phyloP scores from a whole-genome alignment of 30 jellyfish, hydroid and myxozoan genomes.

The Rhopilema esculentum region DNA sequence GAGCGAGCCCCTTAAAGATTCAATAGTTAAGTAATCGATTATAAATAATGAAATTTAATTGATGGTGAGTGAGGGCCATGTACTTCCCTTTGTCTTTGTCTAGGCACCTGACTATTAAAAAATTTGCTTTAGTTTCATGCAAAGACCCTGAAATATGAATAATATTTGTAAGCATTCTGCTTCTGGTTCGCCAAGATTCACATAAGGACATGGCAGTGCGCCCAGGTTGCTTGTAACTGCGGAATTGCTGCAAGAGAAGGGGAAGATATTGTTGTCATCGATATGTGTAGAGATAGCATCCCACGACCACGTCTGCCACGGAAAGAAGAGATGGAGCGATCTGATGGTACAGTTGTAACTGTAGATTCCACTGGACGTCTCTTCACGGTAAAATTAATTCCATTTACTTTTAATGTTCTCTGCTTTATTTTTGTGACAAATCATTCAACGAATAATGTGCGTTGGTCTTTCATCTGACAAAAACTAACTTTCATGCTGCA shows the following conservation, averaged over 20 bases:
- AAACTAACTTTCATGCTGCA: no score
- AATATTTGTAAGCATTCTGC: neutral
- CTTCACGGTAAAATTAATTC: conserved; percentile 7
- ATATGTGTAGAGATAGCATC: conserved; percentile 22
- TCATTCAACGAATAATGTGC: no score
- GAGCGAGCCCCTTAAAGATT: no score
- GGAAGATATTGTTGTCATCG: conserved; percentile 32
- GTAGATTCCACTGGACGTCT: conserved; percentile 29
- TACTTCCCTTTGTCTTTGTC: no score
- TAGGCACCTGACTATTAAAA: no score
- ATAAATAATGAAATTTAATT: no score
- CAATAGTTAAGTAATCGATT: no score
- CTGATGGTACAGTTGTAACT: conserved; percentile 12
- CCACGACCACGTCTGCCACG: conserved; percentile 43
- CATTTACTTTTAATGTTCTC: neutral
- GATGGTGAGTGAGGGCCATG: no score
- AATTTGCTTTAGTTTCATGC: no score
- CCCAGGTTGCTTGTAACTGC: conserved; percentile 51
- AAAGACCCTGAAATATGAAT: no score
- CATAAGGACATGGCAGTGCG: conserved; percentile 49
- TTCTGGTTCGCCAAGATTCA: neutral
- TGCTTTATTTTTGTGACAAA: no score
- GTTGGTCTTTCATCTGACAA: no score
- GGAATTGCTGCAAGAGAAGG: conserved; percentile 64
- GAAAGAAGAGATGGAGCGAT: neutral